Percentiles rank a stretch among this genome's conserved stretches.
These are phyloP conservation scores for Mormyrus iriodes DNA, from an alignment of 2,113 vertebrate species.

Conservation along the genomic window DNA sequence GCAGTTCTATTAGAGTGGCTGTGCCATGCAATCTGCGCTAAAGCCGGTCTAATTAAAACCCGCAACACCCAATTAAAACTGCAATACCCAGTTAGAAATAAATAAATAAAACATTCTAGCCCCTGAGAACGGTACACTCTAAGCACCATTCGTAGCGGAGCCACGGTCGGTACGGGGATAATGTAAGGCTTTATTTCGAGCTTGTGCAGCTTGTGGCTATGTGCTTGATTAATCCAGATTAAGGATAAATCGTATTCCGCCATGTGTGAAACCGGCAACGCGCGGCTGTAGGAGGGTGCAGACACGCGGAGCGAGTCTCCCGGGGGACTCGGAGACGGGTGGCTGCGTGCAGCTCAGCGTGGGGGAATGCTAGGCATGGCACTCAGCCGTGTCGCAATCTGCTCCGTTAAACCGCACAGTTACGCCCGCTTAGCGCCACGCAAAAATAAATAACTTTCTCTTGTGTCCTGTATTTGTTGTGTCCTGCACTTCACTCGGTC, in stretches of 20 bases:
- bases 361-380: not conserved
- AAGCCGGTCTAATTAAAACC: conserved; percentile 1
- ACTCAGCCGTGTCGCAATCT: not conserved
- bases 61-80: not conserved
- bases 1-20: not conserved
- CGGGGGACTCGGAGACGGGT: not conserved
- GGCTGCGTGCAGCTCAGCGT: not conserved
- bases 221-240: conserved; percentile 22
- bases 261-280: not conserved
- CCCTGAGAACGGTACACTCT: not conserved
- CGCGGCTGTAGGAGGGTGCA: not conserved
- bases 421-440: not conserved
- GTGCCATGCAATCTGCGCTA: not conserved
- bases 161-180: not conserved
- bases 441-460: not conserved
- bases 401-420: not conserved
- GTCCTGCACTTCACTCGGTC: not conserved
- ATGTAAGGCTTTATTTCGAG: conserved; percentile 5
- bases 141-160: not conserved
- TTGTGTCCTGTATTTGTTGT: not conserved
- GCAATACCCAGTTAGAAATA: not conserved
- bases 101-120: not conserved
- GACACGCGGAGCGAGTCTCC: not conserved
- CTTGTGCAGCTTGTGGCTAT: not conserved
- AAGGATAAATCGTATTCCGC: not conserved